These are phyloP conservation scores for Temnothorax ravouxi DNA, from an alignment of 2,888 invertebrate species.

Conservation along the genomic window DNA sequence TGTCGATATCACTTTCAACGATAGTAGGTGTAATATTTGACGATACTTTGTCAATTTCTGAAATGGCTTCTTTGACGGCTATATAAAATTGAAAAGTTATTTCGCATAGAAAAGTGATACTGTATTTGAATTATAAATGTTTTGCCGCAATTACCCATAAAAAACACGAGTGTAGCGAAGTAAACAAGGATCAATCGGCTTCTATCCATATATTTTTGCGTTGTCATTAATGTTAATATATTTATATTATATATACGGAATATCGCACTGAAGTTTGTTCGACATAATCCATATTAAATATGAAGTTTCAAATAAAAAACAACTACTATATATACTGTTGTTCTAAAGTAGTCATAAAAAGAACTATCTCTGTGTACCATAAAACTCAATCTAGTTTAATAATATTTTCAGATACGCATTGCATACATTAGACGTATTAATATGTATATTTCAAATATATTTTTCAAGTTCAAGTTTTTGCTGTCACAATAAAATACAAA, in stretches of 20 bases:
- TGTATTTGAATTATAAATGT: neutral
- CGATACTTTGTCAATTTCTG: neutral
- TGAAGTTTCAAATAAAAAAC: neutral
- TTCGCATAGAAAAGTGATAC: neutral
- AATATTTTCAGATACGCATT: neutral
- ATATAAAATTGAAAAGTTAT: conserved; percentile 2
- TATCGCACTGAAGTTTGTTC: conserved; percentile 3
- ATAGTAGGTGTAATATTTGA: neutral
- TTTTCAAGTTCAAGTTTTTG: neutral
- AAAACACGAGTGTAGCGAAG: neutral
- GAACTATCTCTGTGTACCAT: neutral
- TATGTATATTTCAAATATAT: neutral
- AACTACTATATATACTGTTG: conserved; percentile 2
- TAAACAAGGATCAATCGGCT: neutral
- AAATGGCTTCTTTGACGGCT: neutral
- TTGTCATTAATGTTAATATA: neutral
- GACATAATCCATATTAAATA: neutral
- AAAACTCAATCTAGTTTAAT: conserved; percentile 6
- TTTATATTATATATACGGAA: neutral
- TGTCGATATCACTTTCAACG: neutral
- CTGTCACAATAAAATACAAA: neutral
- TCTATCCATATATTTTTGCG: conserved; percentile 8
- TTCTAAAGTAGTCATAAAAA: neutral
- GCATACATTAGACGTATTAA: neutral
- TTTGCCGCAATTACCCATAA: conserved; percentile 1